These are phyloP conservation scores for Balearica regulorum DNA, from an alignment of 2,797 vertebrate genomes.

Conservation along the genomic window DNA sequence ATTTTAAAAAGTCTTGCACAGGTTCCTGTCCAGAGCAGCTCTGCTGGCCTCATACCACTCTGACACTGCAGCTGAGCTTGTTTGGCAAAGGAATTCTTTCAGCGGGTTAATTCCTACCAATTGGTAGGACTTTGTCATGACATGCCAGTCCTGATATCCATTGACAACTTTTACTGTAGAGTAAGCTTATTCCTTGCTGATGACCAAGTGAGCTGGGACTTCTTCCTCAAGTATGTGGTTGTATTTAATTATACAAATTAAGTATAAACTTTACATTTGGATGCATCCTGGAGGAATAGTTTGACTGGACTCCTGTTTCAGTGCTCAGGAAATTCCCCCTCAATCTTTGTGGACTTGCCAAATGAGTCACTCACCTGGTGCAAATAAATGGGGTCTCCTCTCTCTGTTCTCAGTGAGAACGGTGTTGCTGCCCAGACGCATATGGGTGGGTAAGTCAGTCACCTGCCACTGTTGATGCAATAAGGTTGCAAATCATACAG, in stretches of 20 bases:
- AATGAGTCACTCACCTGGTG: not conserved
- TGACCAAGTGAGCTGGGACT: not conserved
- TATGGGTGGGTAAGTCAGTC: not conserved
- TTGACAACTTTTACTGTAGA: not conserved
- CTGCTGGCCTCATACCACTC: not conserved
- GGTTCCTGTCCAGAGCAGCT: not conserved
- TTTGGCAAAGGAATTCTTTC: not conserved
- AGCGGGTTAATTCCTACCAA: not conserved
- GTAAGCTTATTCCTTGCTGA: not conserved
- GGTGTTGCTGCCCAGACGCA: not conserved
- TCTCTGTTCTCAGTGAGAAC: accelerated
- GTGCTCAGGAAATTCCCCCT: not conserved
- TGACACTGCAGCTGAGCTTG: not conserved
- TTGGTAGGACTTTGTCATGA: not conserved
- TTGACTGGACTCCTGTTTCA: not conserved
- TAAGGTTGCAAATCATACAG: not conserved
- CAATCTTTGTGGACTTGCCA: not conserved
- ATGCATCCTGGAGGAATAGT: not conserved
- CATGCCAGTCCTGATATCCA: not conserved
- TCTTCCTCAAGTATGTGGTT: not conserved
- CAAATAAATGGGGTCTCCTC: not conserved
- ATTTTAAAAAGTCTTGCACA: not conserved
- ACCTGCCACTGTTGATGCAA: not conserved
- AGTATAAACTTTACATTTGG: not conserved
- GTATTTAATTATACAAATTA: not conserved